These are phyloP conservation scores for Sarcophaga caerulescens DNA, from an alignment of 2,888 invertebrate genomes.

Conservation along the genomic window DNA sequence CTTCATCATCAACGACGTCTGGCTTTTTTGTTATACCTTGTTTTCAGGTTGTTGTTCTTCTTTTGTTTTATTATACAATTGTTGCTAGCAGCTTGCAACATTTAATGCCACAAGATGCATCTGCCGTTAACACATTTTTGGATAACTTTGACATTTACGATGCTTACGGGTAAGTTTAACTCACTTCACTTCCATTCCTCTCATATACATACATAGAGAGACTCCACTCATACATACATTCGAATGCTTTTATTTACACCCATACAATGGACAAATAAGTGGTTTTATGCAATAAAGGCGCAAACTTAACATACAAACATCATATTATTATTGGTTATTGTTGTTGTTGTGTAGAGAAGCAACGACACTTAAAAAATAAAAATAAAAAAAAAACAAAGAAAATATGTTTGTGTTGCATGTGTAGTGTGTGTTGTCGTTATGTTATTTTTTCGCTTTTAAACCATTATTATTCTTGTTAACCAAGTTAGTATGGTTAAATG, in stretches of 20 bases:
- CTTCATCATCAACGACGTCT: slow-evolving; percentile 46
- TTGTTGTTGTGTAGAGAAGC: neutral
- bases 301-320: slow-evolving; percentile 1
- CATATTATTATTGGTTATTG: neutral
- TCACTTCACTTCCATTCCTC: slow-evolving; percentile 7
- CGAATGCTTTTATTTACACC: neutral
- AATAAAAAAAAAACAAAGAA: slow-evolving; percentile 9
- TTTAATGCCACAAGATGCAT: slow-evolving; percentile 68
- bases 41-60: neutral
- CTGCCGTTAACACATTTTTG: slow-evolving; percentile 69
- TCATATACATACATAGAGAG: neutral
- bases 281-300: neutral
- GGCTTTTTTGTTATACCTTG: slow-evolving; percentile 33
- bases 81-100: slow-evolving; percentile 68
- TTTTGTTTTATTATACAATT: slow-evolving; percentile 25
- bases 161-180: slow-evolving; percentile 69
- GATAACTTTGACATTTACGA: slow-evolving; percentile 70
- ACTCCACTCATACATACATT: neutral
- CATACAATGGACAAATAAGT: neutral
- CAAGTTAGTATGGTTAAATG: slow-evolving; percentile 54
- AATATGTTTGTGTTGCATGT: slow-evolving; percentile 35
- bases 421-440: slow-evolving; percentile 19
- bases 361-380: slow-evolving; percentile 42
- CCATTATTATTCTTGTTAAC: slow-evolving; percentile 64
- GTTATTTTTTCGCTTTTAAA: slow-evolving; percentile 43